Evolutionary conservation across 2,888 invertebrate species (phyloP).

Genomic region (Entomobrya proxima): DNA sequence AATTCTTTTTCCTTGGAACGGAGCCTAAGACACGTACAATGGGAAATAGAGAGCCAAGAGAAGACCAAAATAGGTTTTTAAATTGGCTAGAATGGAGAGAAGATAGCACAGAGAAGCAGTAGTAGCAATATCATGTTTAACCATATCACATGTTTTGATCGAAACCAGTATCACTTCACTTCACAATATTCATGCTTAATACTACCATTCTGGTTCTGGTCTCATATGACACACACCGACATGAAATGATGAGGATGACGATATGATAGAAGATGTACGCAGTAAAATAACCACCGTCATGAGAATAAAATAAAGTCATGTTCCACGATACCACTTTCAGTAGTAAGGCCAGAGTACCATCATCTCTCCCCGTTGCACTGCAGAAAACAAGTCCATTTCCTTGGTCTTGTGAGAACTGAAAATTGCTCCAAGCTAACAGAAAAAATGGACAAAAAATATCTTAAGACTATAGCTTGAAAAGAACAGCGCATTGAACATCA

Average conservation of each 20-base stretch:
- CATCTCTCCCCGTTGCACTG: not conserved
- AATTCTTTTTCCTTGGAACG: not conserved
- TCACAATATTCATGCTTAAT: too few relatives aligned
- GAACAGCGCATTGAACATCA: not conserved
- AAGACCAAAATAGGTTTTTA: not conserved
- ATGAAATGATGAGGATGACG: slow-evolving; percentile 15
- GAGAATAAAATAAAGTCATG: slow-evolving; percentile 40
- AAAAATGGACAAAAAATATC: slow-evolving; percentile 15
- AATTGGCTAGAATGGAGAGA: slow-evolving; percentile 23
- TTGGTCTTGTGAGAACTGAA: slow-evolving; percentile 33
- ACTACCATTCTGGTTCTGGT: not conserved
- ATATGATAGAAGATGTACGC: slow-evolving; percentile 42
- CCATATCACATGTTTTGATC: slow-evolving; percentile 50
- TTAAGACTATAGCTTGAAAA: not conserved
- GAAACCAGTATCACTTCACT: not conserved
- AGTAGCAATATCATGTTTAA: slow-evolving; percentile 45
- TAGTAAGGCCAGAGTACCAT: too few relatives aligned
- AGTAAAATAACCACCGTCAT: slow-evolving; percentile 27
- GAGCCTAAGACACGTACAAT: slow-evolving; percentile 11
- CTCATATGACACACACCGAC: slow-evolving; percentile 40
- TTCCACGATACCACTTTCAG: not conserved
- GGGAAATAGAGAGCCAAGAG: too few relatives aligned
- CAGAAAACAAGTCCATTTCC: not conserved
- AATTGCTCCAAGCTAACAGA: slow-evolving; percentile 42
- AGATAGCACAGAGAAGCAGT: not conserved